Percentiles rank a stretch among this genome's conserved stretches.
phyloP scores from a whole-genome alignment of 1,140 invertebrate genomes.

The Drosophila busckii region DNA sequence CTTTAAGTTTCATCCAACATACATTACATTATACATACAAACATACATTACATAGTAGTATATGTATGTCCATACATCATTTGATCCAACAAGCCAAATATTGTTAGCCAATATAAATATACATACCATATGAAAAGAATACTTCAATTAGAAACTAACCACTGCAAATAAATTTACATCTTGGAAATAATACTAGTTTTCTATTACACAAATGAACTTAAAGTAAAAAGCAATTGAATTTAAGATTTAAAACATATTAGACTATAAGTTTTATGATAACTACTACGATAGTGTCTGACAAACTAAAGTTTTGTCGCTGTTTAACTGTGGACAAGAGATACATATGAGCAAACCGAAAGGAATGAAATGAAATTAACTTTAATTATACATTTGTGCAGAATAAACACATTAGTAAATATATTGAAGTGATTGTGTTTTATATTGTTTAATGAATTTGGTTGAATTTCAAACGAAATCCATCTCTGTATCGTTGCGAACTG shows the following conservation, averaged over 20 bases:
- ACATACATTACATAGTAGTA: slow-evolving; percentile 4
- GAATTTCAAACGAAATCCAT: not conserved
- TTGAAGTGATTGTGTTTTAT: no score
- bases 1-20: slow-evolving; percentile 40
- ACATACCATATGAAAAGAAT: slow-evolving; percentile 43
- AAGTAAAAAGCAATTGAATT: slow-evolving; percentile 65
- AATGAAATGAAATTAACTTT: slow-evolving; percentile 41
- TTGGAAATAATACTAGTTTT: slow-evolving; percentile 59
- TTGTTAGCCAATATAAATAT: slow-evolving; percentile 62
- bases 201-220: slow-evolving; percentile 50
- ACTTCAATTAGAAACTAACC: slow-evolving; percentile 56
- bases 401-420: slow-evolving; percentile 67
- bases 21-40: slow-evolving; percentile 26
- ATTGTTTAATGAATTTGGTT: not conserved
- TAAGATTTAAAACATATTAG: slow-evolving; percentile 66
- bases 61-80: slow-evolving; percentile 39
- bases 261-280: slow-evolving; percentile 68
- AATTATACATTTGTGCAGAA: slow-evolving; percentile 75
- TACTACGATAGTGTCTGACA: slow-evolving; percentile 9
- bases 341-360: slow-evolving; percentile 42
- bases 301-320: slow-evolving; percentile 23
- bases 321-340: slow-evolving; percentile 39
- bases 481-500: not conserved
- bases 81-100: slow-evolving; percentile 61
- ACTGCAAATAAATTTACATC: slow-evolving; percentile 6